Evolutionary conservation across 2,113 vertebrate genomes (phyloP).

Genomic region (Oryzias javanicus): DNA sequence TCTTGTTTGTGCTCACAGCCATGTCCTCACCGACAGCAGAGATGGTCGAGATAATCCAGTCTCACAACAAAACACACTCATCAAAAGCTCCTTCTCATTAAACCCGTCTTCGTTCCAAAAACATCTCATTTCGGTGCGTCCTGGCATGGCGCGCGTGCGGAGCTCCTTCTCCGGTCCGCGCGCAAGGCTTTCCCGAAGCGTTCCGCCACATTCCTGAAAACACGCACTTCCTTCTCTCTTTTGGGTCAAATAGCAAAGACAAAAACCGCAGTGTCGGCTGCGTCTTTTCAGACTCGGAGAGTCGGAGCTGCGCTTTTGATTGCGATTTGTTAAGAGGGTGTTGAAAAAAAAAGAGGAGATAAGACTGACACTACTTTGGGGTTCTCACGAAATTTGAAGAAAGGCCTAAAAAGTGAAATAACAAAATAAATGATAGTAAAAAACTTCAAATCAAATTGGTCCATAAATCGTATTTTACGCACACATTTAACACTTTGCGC

Average conservation of each 20-base stretch:
- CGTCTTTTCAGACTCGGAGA: slow-evolving; percentile 28
- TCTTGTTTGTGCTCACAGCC: slow-evolving; percentile 8
- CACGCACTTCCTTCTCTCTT: slow-evolving; percentile 46
- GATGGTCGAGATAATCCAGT: not conserved
- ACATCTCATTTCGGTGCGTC: slow-evolving; percentile 2
- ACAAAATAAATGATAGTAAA: no score
- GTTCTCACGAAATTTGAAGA: not conserved
- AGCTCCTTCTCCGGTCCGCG: slow-evolving; percentile 14
- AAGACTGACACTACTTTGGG: not conserved
- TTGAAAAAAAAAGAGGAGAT: not conserved
- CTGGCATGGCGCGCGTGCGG: not conserved
- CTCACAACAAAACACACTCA: slow-evolving; percentile 7
- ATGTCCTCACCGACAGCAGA: not conserved
- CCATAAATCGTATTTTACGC: no score
- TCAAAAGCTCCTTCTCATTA: slow-evolving; percentile 11
- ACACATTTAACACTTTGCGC: no score
- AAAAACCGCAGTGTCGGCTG: slow-evolving; percentile 44
- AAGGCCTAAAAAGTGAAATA: not conserved
- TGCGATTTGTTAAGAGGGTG: not conserved
- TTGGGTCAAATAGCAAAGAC: slow-evolving; percentile 61
- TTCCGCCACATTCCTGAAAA: slow-evolving; percentile 67
- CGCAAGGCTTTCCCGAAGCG: slow-evolving; percentile 37
- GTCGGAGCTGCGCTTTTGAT: not conserved
- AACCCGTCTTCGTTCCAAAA: slow-evolving; percentile 1
- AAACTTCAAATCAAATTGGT: no score